Evolutionary conservation across 2,113 vertebrate species (phyloP).

Genomic region (Crotophaga sulcirostris): DNA sequence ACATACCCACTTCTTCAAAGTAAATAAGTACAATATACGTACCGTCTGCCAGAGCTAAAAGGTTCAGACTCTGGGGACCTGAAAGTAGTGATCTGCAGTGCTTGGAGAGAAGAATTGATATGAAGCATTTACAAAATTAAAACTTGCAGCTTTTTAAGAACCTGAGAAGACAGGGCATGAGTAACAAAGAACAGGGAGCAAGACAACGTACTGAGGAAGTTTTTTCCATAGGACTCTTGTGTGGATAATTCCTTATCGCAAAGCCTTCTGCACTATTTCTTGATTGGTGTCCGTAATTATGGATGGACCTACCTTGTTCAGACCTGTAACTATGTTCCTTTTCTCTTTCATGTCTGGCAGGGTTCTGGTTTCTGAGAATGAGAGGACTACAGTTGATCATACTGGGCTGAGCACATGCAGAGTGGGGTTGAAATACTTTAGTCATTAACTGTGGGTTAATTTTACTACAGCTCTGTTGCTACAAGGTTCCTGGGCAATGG

Average conservation of each 20-base stretch:
- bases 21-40: background rate
- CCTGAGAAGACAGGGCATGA: background rate
- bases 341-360: constrained; percentile 28
- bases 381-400: constrained; percentile 44
- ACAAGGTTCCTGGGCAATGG: constrained; percentile 37
- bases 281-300: constrained; percentile 36
- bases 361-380: background rate
- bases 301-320: constrained; percentile 13
- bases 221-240: constrained; percentile 5
- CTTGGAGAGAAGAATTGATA: background rate
- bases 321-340: background rate
- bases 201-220: background rate
- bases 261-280: constrained; percentile 39
- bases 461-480: constrained; percentile 42
- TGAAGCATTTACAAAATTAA: constrained; percentile 15
- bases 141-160: background rate
- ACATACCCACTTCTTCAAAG: background rate
- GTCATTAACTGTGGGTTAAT: constrained; percentile 55
- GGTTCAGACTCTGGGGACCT: background rate
- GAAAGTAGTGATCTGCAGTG: constrained; percentile 23
- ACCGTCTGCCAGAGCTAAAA: background rate
- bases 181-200: background rate
- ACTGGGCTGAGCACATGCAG: background rate
- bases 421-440: constrained; percentile 47
- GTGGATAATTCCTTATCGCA: constrained; percentile 49